A percentile compares a stretch with the other conserved stretches of the same genome.
Evolutionary conservation across 2,888 invertebrate genomes (phyloP).

Genomic region (Acanthosoma haemorrhoidale): DNA sequence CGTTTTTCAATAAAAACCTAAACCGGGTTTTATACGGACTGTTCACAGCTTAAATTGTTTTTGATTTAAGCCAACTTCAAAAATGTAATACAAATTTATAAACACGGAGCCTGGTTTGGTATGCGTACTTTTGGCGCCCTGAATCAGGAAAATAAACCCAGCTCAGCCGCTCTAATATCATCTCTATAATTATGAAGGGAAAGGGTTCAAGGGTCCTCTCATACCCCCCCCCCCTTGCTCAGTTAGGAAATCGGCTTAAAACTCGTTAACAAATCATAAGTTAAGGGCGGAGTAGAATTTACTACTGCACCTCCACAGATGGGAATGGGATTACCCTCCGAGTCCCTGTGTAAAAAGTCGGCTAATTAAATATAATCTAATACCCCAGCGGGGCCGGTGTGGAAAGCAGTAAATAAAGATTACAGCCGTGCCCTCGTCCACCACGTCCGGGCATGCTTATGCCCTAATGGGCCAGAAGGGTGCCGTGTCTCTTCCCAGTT

Average conservation of each 20-base stretch:
- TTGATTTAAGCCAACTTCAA: no score
- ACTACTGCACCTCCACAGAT: background rate
- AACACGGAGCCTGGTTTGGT: no score
- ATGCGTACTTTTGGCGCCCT: no score
- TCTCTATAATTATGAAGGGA: background rate
- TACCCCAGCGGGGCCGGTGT: no score
- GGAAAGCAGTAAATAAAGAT: constrained; percentile 4
- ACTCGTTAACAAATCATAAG: constrained; percentile 36
- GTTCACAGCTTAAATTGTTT: no score
- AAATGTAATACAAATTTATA: no score
- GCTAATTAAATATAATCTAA: constrained; percentile 10
- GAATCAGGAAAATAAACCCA: background rate
- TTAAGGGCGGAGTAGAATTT: constrained; percentile 27
- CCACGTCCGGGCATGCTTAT: background rate
- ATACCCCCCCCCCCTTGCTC: background rate
- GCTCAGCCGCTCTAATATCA: background rate
- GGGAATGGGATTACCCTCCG: no score
- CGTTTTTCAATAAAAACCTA: no score
- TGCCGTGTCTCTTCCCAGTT: background rate
- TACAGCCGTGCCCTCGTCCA: background rate
- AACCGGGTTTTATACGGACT: no score
- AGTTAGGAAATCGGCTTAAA: constrained; percentile 32
- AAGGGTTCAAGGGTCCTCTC: background rate
- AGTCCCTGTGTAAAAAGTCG: background rate
- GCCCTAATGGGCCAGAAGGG: background rate